A percentile compares a stretch with the other conserved stretches of the same genome.
Conservation (phyloP, 2,797 vertebrate genomes). For the Enteromius argenteus region DNA sequence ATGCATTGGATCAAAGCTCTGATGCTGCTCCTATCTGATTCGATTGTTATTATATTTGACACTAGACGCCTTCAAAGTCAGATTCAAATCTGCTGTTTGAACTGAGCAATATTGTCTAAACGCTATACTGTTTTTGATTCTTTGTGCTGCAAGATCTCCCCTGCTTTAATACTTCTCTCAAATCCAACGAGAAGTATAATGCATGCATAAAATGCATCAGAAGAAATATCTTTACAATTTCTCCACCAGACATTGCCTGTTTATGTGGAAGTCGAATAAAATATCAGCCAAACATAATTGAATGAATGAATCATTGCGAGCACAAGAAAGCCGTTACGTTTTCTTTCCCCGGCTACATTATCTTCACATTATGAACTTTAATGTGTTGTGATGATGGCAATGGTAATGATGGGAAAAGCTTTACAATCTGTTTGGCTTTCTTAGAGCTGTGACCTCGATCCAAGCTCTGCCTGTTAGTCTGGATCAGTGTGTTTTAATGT, state of each 20-base stretch:
- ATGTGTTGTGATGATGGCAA: slow-evolving; percentile 1
- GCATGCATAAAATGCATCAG: background rate
- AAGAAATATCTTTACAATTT: background rate
- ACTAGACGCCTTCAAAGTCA: background rate
- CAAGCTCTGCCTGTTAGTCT: slow-evolving; percentile 8
- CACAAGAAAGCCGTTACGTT: background rate
- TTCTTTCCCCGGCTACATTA: slow-evolving; percentile 4
- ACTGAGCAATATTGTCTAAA: background rate
- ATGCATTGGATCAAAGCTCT: slow-evolving; percentile 33
- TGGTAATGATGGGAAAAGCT: slow-evolving; percentile 6
- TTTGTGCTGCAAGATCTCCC: background rate
- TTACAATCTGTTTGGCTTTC: background rate
- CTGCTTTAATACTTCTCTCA: background rate
- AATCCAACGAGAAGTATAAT: background rate
- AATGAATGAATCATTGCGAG: background rate
- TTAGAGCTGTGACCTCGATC: background rate
- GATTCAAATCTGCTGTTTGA: background rate
- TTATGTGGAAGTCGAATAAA: background rate
- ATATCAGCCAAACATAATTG: background rate
- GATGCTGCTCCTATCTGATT: slow-evolving; percentile 19
- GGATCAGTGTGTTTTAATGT: slow-evolving; percentile 18
- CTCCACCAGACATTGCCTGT: background rate
- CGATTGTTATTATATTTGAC: background rate
- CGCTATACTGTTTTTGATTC: background rate
- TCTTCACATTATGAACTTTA: slow-evolving; percentile 4